Evolutionary conservation across 1,140 invertebrate species (phyloP), one percentile per base, ranked within the genome.

Genomic region (Bombus pyrosoma): DNA sequence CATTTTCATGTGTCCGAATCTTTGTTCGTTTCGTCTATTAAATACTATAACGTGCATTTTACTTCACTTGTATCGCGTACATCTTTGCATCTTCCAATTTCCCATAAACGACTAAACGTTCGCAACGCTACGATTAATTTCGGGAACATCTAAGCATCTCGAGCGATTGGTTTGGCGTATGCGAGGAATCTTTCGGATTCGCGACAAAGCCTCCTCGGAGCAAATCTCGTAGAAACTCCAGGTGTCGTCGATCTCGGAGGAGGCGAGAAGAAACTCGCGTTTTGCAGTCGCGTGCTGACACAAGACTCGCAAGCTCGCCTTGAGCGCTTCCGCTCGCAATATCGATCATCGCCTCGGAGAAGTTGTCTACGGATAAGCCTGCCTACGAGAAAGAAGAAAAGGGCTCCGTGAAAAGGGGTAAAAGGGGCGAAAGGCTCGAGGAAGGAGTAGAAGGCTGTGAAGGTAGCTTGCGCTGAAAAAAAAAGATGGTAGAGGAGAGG

Each of bases 351-450:
- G 10, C 10, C 15, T 25, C 66, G 72, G 57, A 69, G 68, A 81
- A 86, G 53, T 59, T 68, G 80, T 85, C 75, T 89, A 68, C 59
- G 84, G 76, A 75, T 89, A 66, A 81, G 72, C 79, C 66, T 89
- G 87, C 32, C 69, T 88, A 37, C 78, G 34, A 37, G 53, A 22
- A 53, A 43, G 34, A 79, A 83, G 59, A 69, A 84, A 62, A 25
- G 78, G 41, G 28, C 39, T 32, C 25, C 62, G 69, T 41, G 53
- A 37, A 75, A 78, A 37, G 34, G 47, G 47, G 69, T 64, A 62
- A 69, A 78, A 74, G 81, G n/a, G 25, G 34, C 10, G 22, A 81
- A 64, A 39, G 41, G 53, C 53, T 34, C 1, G 47, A 43, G 22
- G 76, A 39, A 34, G 28, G 43, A 43, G 43, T n/a, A 34, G 10